These are phyloP conservation scores for Ranitomeya variabilis DNA, from an alignment of 2,113 vertebrate species.

Conservation along the genomic window DNA sequence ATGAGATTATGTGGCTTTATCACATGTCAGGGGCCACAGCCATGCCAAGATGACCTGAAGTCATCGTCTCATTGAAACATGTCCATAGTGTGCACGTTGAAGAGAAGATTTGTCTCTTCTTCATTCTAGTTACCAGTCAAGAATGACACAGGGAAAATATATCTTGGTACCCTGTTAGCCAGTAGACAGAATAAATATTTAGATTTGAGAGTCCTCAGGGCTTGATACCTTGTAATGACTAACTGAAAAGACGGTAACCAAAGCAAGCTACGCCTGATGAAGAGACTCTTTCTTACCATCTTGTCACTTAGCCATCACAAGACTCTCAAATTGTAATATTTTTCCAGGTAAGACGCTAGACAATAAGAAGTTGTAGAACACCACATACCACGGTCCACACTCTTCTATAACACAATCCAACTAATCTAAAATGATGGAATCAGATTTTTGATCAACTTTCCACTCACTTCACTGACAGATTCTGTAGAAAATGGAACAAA, in stretches of 20 bases:
- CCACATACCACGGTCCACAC: not conserved
- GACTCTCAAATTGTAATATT: too few species aligned
- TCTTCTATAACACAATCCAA: not conserved
- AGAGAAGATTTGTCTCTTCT: not conserved
- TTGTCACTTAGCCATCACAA: too few species aligned
- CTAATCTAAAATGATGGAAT: not conserved
- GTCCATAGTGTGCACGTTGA: not conserved
- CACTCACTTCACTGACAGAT: not conserved
- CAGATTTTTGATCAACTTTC: not conserved
- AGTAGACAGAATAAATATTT: too few species aligned
- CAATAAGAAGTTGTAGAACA: not conserved
- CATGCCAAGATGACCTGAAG: not conserved
- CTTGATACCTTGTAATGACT: too few species aligned
- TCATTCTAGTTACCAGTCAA: not conserved
- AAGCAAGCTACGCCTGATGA: too few species aligned
- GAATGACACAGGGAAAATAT: too few species aligned
- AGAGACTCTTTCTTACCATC: too few species aligned
- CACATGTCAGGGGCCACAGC: not conserved
- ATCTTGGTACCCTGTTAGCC: too few species aligned
- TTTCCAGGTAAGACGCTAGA: not conserved
- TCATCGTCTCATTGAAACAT: not conserved
- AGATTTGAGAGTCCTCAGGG: too few species aligned
- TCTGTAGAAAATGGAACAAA: not conserved
- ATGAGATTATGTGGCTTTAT: not conserved
- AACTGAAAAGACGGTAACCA: too few species aligned